phyloP scores from a whole-genome alignment of 2,888 invertebrate genomes.

The Girardia tigrina region DNA sequence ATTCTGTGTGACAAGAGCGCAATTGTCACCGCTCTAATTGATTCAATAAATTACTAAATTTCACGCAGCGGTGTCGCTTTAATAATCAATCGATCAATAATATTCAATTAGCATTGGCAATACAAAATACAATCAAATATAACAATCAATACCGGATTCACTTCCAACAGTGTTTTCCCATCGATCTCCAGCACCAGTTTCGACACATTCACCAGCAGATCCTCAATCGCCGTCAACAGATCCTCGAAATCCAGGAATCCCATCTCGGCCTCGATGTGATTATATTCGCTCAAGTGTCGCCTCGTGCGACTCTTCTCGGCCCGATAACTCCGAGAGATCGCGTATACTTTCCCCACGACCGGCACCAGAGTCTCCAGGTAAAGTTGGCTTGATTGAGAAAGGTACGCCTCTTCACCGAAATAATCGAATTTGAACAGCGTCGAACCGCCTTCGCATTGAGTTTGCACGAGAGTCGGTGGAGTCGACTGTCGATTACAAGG shows the following conservation, averaged over 20 bases:
- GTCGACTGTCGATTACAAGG: too few species aligned
- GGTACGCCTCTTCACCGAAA: slow-evolving; percentile 63
- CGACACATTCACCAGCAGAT: slow-evolving; percentile 82
- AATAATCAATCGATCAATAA: too few species aligned
- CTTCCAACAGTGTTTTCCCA: slow-evolving; percentile 67
- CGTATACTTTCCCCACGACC: slow-evolving; percentile 74
- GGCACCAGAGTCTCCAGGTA: slow-evolving; percentile 82
- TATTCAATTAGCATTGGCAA: too few species aligned
- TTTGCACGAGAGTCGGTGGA: slow-evolving; percentile 92
- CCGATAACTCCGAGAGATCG: slow-evolving; percentile 89
- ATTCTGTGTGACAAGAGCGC: too few species aligned
- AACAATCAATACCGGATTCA: too few species aligned
- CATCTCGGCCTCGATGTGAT: slow-evolving; percentile 89
- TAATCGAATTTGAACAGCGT: slow-evolving; percentile 70
- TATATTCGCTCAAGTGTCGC: slow-evolving; percentile 90
- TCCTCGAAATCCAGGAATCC: slow-evolving; percentile 84
- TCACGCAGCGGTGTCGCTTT: too few species aligned
- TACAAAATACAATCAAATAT: too few species aligned
- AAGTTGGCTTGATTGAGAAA: slow-evolving; percentile 93
- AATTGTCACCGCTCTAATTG: too few species aligned
- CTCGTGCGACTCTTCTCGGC: slow-evolving; percentile 91
- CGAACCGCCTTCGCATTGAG: slow-evolving; percentile 95
- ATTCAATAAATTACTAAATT: too few species aligned
- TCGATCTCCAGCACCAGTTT: slow-evolving; percentile 76
- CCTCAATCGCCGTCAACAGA: slow-evolving; percentile 71